Base-by-base conservation (phyloP, 1,140 invertebrate genomes). In the Calliopsis andreniformis region DNA sequence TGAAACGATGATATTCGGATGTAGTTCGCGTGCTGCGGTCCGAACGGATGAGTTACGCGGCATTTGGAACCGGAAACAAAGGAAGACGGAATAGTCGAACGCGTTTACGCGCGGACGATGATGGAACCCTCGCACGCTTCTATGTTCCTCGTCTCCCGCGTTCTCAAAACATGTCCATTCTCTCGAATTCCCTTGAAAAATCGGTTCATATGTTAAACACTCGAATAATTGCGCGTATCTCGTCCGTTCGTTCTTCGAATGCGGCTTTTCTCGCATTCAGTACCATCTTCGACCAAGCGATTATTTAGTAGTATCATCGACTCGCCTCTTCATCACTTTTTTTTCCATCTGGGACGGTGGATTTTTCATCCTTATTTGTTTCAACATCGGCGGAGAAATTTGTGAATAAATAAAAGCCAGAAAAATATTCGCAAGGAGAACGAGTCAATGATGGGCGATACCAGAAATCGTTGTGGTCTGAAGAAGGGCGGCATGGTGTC, bases 1-100 rank as follows among this genome's bases (percentile, higher is more conserved):
- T 72, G 69, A 69, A 73, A 80, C 47, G 76, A 72, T 78, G 79
- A 82, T 80, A 72, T 77, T 59, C 64, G 75, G 35, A 70, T 59
- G 68, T 42, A 56, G 71, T 82, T 64, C 30, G 5, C 58, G 58
- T 61, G 59, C 42, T 49, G n/a, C 25, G 42, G 39, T 35, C 64
- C 51, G 47, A 64, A 42, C 61, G 61, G 68, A 76, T 56, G 70
- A 39, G 3, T 39, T 39, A 39, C 35, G 35, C 35, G 35, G 4
- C 35, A 10, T 39, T 39, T 10, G 10, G 47, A 63, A 45, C 25
- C 49, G 49, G 61, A 47, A n/a, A 42, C 35, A 58, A 35, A 55
- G 25, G 7, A 49, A 23, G 20, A 49, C 20, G 5, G 5, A n/a
- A 23, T 10, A 23, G 18, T 1, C 25, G n/a, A 14, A 4, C 30